These are phyloP conservation scores for Aspidapion aeneum DNA, from an alignment of 2,888 invertebrate species.

Conservation along the genomic window DNA sequence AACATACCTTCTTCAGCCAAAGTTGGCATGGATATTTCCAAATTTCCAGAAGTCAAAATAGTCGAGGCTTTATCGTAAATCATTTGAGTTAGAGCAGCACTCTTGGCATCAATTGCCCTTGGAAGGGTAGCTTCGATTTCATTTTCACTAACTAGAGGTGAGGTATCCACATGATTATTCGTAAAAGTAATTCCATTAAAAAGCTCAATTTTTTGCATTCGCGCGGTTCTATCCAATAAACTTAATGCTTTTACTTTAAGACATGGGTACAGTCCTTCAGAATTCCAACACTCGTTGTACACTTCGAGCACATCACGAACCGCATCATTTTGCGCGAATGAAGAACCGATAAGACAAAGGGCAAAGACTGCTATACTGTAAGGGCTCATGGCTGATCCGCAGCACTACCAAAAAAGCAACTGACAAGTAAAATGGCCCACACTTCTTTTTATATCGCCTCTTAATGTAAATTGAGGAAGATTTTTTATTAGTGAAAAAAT, in stretches of 20 bases:
- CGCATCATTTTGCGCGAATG: conserved; percentile 49
- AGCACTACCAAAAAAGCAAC: conserved; percentile 21
- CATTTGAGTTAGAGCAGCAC: conserved; percentile 64
- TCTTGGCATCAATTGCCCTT: conserved; percentile 62
- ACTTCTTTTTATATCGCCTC: conserved; percentile 25
- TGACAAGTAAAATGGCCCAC: conserved; percentile 18
- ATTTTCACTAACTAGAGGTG: conserved; percentile 57
- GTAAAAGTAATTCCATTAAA: conserved; percentile 67
- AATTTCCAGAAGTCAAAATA: conserved; percentile 69
- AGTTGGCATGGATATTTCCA: conserved; percentile 72
- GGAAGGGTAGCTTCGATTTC: conserved; percentile 67
- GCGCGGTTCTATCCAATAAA: conserved; percentile 71
- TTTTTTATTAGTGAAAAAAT: not conserved
- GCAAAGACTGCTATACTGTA: conserved; percentile 20
- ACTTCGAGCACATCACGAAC: conserved; percentile 64
- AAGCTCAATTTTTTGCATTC: conserved; percentile 61
- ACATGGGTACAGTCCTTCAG: conserved; percentile 69
- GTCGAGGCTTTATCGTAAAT: conserved; percentile 69
- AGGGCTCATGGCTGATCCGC: conserved; percentile 21
- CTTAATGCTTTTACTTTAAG: conserved; percentile 78
- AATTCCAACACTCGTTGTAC: conserved; percentile 73
- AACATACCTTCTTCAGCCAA: conserved; percentile 70
- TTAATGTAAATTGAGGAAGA: conserved; percentile 17
- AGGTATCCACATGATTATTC: conserved; percentile 49
- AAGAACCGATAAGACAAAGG: conserved; percentile 18